Evolutionary conservation across 2,113 vertebrate species (phyloP).

Genomic region (Myotis yumanensis): DNA sequence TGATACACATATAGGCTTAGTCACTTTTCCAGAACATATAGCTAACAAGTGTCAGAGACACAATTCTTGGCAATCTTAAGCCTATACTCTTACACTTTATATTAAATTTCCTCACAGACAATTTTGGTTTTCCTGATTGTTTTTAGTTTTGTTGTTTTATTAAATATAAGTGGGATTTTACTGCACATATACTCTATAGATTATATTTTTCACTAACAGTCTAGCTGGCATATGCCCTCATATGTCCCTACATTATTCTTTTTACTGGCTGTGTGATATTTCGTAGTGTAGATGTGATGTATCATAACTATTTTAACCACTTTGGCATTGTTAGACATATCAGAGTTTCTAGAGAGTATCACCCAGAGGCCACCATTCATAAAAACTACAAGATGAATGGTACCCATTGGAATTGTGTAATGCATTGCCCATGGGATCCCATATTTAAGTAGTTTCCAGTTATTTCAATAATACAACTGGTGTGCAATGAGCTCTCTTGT

Average conservation of each 20-base stretch:
- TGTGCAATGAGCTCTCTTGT: neutral
- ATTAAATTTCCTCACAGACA: neutral
- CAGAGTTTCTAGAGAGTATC: neutral
- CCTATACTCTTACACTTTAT: neutral
- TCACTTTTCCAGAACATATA: neutral
- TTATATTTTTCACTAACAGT: neutral
- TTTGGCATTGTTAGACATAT: neutral
- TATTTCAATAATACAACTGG: neutral
- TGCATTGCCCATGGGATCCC: neutral
- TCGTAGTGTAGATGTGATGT: neutral
- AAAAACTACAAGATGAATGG: neutral
- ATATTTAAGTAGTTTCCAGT: neutral
- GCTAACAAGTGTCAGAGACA: neutral
- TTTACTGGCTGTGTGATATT: neutral
- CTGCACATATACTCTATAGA: neutral
- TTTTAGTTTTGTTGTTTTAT: neutral
- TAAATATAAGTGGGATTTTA: neutral
- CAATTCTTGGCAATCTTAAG: neutral
- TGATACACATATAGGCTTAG: neutral
- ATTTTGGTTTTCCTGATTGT: conserved; percentile 12
- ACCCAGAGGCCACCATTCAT: neutral
- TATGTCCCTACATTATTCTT: neutral
- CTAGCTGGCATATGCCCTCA: neutral
- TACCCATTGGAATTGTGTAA: neutral
- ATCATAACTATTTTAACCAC: neutral